Evolutionary conservation across 2,888 invertebrate species (phyloP).

Genomic region (Drosophila aldrichi): DNA sequence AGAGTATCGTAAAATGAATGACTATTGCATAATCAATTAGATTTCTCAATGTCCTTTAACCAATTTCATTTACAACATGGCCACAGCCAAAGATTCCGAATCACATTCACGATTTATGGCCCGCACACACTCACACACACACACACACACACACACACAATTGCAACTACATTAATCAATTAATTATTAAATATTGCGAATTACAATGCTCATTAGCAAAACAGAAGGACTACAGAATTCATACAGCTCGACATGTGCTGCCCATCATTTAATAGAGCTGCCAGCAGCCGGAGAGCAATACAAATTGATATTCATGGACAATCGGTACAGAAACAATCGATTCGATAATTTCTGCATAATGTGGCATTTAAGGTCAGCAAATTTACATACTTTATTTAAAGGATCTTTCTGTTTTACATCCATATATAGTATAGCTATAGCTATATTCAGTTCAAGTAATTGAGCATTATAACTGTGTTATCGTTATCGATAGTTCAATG

Average conservation of each 20-base stretch:
- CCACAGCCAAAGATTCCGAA: conserved; percentile 6
- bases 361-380: rapidly evolving
- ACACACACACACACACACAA: neutral
- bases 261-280: neutral
- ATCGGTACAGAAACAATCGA: neutral
- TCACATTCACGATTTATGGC: conserved; percentile 2
- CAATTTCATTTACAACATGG: conserved; percentile 16
- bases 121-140: neutral
- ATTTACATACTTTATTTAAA: neutral
- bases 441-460: too few relatives aligned
- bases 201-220: conserved; percentile 10
- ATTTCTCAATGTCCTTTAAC: conserved; percentile 21
- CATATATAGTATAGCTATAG: too few relatives aligned
- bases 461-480: too few relatives aligned
- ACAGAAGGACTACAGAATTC: neutral
- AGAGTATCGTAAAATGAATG: conserved; percentile 42
- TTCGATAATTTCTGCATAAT: neutral
- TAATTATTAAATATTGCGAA: conserved; percentile 18
- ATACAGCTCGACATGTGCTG: neutral
- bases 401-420: neutral
- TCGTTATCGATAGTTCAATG: too few relatives aligned
- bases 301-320: neutral
- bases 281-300: neutral
- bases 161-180: conserved; percentile 19
- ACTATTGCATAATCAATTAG: conserved; percentile 57